These are phyloP conservation scores for Lycopodina hypogea DNA, from an alignment of 37 sponge, comb jelly and placozoan species.

Conservation along the genomic window DNA sequence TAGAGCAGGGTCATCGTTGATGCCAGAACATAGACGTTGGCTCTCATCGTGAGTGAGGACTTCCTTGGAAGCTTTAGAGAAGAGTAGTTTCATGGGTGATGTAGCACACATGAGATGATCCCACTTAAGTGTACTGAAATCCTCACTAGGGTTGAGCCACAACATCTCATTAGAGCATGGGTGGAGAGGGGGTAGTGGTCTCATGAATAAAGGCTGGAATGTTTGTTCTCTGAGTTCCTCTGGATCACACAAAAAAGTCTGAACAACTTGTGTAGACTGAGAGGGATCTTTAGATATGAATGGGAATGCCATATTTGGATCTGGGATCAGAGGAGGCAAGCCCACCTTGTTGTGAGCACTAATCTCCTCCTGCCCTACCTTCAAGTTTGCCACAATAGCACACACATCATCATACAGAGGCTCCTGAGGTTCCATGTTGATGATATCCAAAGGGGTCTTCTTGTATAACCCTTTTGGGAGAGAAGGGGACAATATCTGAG, in stretches of 20 bases:
- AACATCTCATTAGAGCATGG: constrained; percentile 57
- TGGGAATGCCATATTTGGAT: constrained; percentile 37
- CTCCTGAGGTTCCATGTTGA: constrained; percentile 30
- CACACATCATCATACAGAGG: constrained; percentile 23
- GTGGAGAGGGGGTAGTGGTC: constrained; percentile 89
- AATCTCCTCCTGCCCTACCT: constrained; percentile 14
- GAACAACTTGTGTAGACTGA: constrained; percentile 35
- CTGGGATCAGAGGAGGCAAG: constrained; percentile 46
- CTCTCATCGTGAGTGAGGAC: constrained; percentile 57
- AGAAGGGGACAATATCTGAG: constrained; percentile 55
- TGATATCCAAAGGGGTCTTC: constrained; percentile 60
- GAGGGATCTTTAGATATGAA: constrained; percentile 27
- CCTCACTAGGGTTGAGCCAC: too few relatives aligned
- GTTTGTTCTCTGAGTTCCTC: constrained; percentile 36
- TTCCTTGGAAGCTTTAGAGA: too few relatives aligned
- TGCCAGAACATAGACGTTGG: constrained; percentile 39
- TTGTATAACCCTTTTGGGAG: constrained; percentile 58
- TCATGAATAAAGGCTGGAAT: constrained; percentile 78
- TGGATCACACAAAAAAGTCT: constrained; percentile 40
- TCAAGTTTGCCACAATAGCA: constrained; percentile 18
- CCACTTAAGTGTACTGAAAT: too few relatives aligned
- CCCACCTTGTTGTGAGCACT: constrained; percentile 29
- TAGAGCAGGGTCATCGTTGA: constrained; percentile 78
- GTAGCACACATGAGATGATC: too few relatives aligned
- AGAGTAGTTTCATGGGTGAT: too few relatives aligned